Base-by-base conservation (phyloP, 2,113 vertebrate genomes). In the Caranx ignobilis region DNA sequence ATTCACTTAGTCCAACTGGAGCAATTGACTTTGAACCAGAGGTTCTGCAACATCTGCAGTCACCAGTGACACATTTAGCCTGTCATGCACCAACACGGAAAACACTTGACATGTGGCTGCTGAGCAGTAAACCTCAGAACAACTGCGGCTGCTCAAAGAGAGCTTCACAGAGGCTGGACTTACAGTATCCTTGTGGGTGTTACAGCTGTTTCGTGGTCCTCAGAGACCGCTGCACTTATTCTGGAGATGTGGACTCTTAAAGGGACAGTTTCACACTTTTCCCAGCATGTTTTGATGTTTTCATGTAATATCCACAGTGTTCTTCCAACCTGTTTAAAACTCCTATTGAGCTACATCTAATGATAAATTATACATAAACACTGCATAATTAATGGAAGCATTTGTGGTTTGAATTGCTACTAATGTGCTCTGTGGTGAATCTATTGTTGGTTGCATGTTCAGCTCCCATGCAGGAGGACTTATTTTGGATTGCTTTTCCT, bases 71-170 rank as follows among this genome's bases (percentile, higher is more conserved):
- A 79, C 11, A 48, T 47, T 56, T 12, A 63, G 2, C 32, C 34
- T 50, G 65, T 71, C 21, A 47, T 47, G 8, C 54, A 61, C 37
- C 16, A 39, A 47, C 43, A 64, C 12, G 52, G 54, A 39, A 47
- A 75, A 68, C 41, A 54, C 11, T 56, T n/a, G 41, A 57, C 3
- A 71, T 67, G 67, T 61, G 64, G 69, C 74, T 18, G 68, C 2
- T 34, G 41, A 31, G n/a, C 31, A 32, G 32, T 34, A 47, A 71
- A 63, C 31, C 31, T 13, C 1, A 50, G 5, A 59, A 37, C 47
- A 47, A 48, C 55, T 31, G 60, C 1, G 3, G 13, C 45, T 18
- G 3, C 26, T 57, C 48, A 63, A 57, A 13, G 10, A 12, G 10
- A 39, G 60, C n/a, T 55, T 41, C 45, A n/a, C 45, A n/a, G 69